Base-by-base conservation (phyloP, 2,797 vertebrate species). In the Bradypodion pumilum region DNA sequence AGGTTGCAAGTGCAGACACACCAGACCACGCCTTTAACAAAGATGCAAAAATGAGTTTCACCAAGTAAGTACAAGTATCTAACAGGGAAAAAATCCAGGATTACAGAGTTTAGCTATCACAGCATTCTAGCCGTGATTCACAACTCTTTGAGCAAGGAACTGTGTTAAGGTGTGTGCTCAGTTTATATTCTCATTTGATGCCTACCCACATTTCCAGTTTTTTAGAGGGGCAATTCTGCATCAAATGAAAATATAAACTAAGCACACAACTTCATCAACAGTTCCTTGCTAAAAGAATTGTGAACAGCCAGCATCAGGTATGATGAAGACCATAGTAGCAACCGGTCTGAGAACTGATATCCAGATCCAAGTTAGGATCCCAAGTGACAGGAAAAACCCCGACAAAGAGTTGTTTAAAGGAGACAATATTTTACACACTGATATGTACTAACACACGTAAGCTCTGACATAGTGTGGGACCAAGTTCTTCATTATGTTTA, bases 401-500 rank as follows among this genome's bases (percentile, higher is more conserved):
- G n/a, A n/a, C n/a, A 75, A 75, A 76, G 12, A 32, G 10, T 7
- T 59, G 21, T 44, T 72, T 59, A 46, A 68, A 25, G 7, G 37
- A 56, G 27, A 75, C 16, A 66, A 5, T 35, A 37, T 75, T 74
- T 29, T 13, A 29, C 40, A 19, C 32, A 29, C 5, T 37, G 12
- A 46, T 27, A 46, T n/a, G 65, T 5, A 2, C 25, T 16, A 49
- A 16, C 16, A 7, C 15, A 68, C 56, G 32, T 52, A 76, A 32
- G 65, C 23, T 42, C 19, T 70, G 42, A 85, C 59, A 40, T 9
- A 2, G 12, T n/a, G 32, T 69, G 42, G 21, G 16, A 62, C 35
- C 56, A 81, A 85, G 84, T 81, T 81, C 80, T 76, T 63, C 35
- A 70, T 63, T 69, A 85, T 32, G 29, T 9, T 70, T 70, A 63